Conservation (phyloP, 2,888 invertebrate genomes). For the Amiota communis region DNA sequence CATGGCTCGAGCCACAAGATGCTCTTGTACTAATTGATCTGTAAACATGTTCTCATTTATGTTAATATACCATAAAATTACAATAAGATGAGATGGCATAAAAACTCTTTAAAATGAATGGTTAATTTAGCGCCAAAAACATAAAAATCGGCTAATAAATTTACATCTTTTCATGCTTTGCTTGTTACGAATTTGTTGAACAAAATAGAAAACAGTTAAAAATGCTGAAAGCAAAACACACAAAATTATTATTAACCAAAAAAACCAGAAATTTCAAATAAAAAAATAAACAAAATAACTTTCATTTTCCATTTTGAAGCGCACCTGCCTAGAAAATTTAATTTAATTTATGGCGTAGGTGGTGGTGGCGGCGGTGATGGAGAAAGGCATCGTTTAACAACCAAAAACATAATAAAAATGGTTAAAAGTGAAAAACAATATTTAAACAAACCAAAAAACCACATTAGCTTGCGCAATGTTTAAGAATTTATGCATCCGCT, state of each 20-base stretch:
- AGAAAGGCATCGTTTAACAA: not conserved
- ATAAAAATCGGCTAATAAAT: not conserved
- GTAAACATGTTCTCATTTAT: no score
- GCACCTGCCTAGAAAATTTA: slow-evolving; percentile 45
- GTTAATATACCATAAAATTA: no score
- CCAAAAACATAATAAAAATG: not conserved
- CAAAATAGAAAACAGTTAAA: slow-evolving; percentile 17
- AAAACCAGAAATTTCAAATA: not conserved
- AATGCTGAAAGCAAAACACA: not conserved
- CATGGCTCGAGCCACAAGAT: no score
- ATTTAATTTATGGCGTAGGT: not conserved
- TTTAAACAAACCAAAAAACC: not conserved
- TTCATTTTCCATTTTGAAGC: slow-evolving; percentile 58
- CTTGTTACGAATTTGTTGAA: slow-evolving; percentile 23
- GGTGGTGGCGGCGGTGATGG: not conserved
- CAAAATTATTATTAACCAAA: not conserved
- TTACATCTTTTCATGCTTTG: slow-evolving; percentile 6
- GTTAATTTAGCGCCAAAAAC: slow-evolving; percentile 25
- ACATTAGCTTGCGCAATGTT: slow-evolving; percentile 32
- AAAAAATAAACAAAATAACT: slow-evolving; percentile 42
- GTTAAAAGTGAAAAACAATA: no score
- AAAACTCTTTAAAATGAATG: not conserved
- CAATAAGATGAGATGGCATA: no score
- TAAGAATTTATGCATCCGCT: slow-evolving; percentile 42
- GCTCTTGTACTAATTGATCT: no score